Conservation (phyloP, 35 echinoderm and acorn worm species). For the Anneissia japonica region DNA sequence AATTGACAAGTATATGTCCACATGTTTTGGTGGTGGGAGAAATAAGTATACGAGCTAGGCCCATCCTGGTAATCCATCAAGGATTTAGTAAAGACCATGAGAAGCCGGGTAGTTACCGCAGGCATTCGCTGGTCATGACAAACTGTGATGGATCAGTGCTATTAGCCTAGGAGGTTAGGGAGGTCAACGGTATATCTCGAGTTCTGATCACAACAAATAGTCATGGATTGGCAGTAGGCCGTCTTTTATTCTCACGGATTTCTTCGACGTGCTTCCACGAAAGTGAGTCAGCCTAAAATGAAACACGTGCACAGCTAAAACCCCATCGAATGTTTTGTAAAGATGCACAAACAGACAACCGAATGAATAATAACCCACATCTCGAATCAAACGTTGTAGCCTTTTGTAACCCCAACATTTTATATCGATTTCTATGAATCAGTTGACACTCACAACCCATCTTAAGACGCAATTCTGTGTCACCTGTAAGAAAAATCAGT, state of each 20-base stretch:
- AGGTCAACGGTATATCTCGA: background rate
- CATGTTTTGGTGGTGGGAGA: too few relatives aligned
- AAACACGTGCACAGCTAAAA: background rate
- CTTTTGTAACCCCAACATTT: too few relatives aligned
- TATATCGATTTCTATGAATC: too few relatives aligned
- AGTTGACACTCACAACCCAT: too few relatives aligned
- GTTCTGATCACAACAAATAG: background rate
- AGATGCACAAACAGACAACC: too few relatives aligned
- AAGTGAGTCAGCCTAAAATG: background rate
- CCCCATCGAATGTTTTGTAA: too few relatives aligned
- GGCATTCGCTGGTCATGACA: background rate
- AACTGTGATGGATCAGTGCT: background rate
- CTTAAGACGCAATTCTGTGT: too few relatives aligned
- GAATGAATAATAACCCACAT: too few relatives aligned
- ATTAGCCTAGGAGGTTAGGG: background rate
- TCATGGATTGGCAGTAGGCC: background rate
- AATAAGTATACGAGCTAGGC: background rate
- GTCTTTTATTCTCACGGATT: background rate
- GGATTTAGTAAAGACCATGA: background rate
- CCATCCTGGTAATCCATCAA: background rate
- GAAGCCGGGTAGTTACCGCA: background rate
- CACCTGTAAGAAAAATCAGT: too few relatives aligned
- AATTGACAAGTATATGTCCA: too few relatives aligned
- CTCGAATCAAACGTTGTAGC: too few relatives aligned
- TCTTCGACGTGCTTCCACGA: background rate